Evolutionary conservation across 2,888 invertebrate genomes (phyloP).

Genomic region (Melipona beecheii): DNA sequence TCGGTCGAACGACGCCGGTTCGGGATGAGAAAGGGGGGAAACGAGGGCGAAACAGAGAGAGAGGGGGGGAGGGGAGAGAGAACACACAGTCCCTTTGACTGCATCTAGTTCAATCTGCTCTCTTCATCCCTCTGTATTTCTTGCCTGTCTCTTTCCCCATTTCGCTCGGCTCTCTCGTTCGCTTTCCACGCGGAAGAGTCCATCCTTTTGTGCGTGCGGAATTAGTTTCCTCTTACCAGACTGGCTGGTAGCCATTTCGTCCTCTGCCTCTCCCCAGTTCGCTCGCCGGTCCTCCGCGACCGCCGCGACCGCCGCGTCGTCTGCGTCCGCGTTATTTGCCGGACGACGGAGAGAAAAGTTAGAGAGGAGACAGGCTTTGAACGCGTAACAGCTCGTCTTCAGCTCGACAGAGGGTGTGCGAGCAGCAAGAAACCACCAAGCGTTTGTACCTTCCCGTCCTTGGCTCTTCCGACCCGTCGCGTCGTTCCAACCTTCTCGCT

Average conservation of each 20-base stretch:
- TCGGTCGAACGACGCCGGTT: neutral
- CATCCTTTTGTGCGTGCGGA: constrained; percentile 71
- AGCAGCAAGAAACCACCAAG: constrained; percentile 3
- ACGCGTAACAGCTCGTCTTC: neutral
- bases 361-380: constrained; percentile 24
- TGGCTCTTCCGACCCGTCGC: neutral
- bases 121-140: constrained; percentile 44
- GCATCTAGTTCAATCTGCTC: constrained; percentile 46
- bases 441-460: neutral
- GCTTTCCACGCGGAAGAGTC: constrained; percentile 55
- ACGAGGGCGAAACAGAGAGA: neutral
- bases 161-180: constrained; percentile 17
- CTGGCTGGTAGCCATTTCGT: constrained; percentile 55
- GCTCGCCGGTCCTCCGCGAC: constrained; percentile 29
- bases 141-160: constrained; percentile 25
- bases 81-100: constrained; percentile 34
- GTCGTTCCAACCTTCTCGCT: neutral
- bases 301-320: constrained; percentile 24
- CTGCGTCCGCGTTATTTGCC: constrained; percentile 62
- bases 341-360: constrained; percentile 50
- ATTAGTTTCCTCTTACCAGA: constrained; percentile 69
- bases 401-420: neutral
- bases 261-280: constrained; percentile 51
- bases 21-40: neutral
- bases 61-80: neutral